Evolutionary conservation across 64 coral and sea anemone genomes (phyloP), one percentile per base, ranked within the genome.

Genomic region (Orbicella faveolata): DNA sequence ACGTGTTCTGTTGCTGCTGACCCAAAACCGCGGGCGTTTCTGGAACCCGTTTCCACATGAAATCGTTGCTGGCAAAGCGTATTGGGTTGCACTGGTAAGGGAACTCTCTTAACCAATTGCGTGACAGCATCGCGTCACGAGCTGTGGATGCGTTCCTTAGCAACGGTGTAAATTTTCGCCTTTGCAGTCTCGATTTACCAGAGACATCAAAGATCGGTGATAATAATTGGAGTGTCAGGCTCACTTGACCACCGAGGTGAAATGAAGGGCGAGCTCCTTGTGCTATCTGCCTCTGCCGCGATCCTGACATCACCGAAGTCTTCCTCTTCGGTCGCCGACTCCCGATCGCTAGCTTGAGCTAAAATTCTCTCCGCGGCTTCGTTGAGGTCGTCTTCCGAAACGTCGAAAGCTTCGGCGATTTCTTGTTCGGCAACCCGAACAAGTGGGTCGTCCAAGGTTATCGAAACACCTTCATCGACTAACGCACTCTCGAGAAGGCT

Each of bases 371-470:
- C 95, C 17, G 95, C 95, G 55, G 95, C 95, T 70, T 90, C 88
- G 68, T 97, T 93, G 61, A 97, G 81, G 61, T 94, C 79, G n/a
- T 94, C 95, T 70, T 92, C 87, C 7, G 95, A 97, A n/a, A 97
- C 88, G 59, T 97, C 95, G 87, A 97, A 97, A 77, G 95, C 95
- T 63, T 97, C 95, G 33, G 86, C 92, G 9, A 97, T 97, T 87
- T 97, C 95, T 73, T 97, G 92, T 75, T 97, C 92, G 17, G 90
- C 95, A 30, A 94, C 92, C 19, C 95, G 92, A 23, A 97, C 83
- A 36, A 97, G 81, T 34, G 95, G 81, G 77, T 97, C 95, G 48
- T 93, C 87, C 41, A 89, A 73, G 3, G 92, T 86, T 61, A 94
- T 78, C 16, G 79, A 89, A 30, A 94, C 74, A 55, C 92, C 92